Evolutionary conservation across 2,888 invertebrate species (phyloP), one percentile per base, ranked within the genome.

Genomic region (Tipula unca): DNA sequence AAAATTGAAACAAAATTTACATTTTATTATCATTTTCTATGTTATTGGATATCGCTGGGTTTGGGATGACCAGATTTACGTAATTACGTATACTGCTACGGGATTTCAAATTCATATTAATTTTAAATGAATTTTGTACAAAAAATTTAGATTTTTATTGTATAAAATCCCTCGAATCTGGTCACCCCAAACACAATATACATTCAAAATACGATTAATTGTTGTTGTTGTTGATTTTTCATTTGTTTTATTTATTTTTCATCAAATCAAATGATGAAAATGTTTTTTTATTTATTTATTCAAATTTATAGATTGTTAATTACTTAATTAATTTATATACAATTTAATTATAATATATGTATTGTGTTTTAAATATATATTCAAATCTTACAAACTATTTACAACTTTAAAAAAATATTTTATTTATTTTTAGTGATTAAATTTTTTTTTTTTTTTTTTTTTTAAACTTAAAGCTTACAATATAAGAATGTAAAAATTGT

Each of bases 361-460:
- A 48, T 48, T 48, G 3, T 20, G 14, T 69, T 25, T 69, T 69
- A 25, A 69, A n/a, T 48, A 69, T 69, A 25, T 48, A 48, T 48
- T 69, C 25, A 69, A 69, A 69, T 69, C 29, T 35, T 84, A 84
- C 32, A 84, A 84, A 84, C 32, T 35, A 84, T 84, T 84, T 29
- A 84, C 84, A 36, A 84, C 36, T 20, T 29, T 36, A 36, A 84
- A 84, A 84, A 20, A 84, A 84, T 36, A 20, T 84, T 84, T 84
- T 84, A 84, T 84, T 36, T 84, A 84, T 84, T 84, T 84, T 84
- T 69, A 69, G 25, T 69, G 69, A 69, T 69, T 69, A 69, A 69
- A 25, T 69, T 69, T 69, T 69, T n/a, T n/a, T n/a, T n/a, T n/a
- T n/a, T n/a, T n/a, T n/a, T n/a, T n/a, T n/a, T n/a, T n/a, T 48